phyloP scores from a whole-genome alignment of 2,888 invertebrate species.

The Nomada goodeniana region DNA sequence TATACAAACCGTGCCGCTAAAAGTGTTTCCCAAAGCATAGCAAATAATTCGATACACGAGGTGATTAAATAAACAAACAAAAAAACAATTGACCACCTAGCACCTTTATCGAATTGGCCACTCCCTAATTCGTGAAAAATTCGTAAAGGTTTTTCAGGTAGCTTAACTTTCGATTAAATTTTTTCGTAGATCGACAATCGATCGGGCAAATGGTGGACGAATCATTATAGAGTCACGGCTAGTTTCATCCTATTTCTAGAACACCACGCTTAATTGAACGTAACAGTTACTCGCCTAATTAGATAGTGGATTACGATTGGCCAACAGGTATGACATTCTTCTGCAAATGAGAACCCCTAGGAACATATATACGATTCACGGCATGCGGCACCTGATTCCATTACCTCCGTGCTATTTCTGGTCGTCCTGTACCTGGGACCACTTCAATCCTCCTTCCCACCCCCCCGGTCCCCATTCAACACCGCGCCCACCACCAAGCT shows the following conservation, averaged over 20 bases:
- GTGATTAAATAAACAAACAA: no score
- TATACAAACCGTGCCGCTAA: constrained; percentile 2
- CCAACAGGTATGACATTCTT: constrained; percentile 28
- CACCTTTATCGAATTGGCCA: no score
- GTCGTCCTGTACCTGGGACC: constrained; percentile 48
- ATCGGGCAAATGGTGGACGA: neutral
- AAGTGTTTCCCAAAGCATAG: constrained; percentile 8
- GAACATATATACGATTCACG: constrained; percentile 71
- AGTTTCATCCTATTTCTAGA: neutral
- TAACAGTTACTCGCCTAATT: constrained; percentile 35
- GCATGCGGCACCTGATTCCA: constrained; percentile 78
- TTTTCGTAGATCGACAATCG: neutral
- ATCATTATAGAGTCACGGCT: neutral
- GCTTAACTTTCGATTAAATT: constrained; percentile 17
- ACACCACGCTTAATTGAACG: constrained; percentile 11
- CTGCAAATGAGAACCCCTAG: constrained; percentile 62
- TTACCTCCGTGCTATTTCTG: constrained; percentile 73
- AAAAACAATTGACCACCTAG: no score
- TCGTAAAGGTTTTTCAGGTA: neutral
- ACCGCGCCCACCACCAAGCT: constrained; percentile 1
- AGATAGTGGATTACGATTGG: constrained; percentile 30
- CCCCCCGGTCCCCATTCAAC: constrained; percentile 4
- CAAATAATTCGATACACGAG: constrained; percentile 6
- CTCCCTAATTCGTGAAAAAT: neutral
- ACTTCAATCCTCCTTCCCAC: constrained; percentile 27